Evolutionary conservation across 2,888 invertebrate genomes (phyloP).

Genomic region (Eupelmus urozonus): DNA sequence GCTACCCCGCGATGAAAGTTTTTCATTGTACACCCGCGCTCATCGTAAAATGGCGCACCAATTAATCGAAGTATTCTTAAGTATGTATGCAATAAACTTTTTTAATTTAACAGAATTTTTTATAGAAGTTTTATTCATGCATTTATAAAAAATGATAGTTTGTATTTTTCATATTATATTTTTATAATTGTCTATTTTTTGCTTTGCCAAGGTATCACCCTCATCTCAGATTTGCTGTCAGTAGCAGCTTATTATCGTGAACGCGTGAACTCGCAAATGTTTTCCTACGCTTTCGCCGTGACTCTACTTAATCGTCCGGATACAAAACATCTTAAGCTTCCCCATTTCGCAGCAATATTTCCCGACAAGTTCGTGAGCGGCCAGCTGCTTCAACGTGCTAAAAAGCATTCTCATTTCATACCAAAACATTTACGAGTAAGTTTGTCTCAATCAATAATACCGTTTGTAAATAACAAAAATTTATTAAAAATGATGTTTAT

Average conservation of each 20-base stretch:
- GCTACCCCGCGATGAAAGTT: constrained; percentile 82
- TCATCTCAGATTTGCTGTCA: constrained; percentile 85
- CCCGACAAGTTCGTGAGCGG: constrained; percentile 91
- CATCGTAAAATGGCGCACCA: constrained; percentile 86
- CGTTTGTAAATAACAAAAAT: no score
- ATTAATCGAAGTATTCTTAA: constrained; percentile 84
- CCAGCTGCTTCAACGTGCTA: constrained; percentile 83
- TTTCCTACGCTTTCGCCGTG: constrained; percentile 88
- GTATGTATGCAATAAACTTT: no score
- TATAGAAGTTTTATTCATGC: no score
- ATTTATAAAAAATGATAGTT: no score
- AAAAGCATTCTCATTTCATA: constrained; percentile 84
- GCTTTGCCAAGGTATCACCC: constrained; percentile 84
- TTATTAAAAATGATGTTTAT: no score
- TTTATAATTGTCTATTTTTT: no score
- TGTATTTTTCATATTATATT: no score
- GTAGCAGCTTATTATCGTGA: constrained; percentile 86
- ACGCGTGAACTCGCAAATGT: constrained; percentile 88
- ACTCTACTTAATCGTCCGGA: constrained; percentile 86
- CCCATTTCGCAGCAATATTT: constrained; percentile 87
- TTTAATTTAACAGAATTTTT: neutral
- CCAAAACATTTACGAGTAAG: constrained; percentile 82
- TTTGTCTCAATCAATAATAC: no score
- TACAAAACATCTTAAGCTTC: constrained; percentile 84
- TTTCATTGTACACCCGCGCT: constrained; percentile 86